phyloP scores from a whole-genome alignment of 2,888 invertebrate genomes.

The Agriopis aurantiaria region DNA sequence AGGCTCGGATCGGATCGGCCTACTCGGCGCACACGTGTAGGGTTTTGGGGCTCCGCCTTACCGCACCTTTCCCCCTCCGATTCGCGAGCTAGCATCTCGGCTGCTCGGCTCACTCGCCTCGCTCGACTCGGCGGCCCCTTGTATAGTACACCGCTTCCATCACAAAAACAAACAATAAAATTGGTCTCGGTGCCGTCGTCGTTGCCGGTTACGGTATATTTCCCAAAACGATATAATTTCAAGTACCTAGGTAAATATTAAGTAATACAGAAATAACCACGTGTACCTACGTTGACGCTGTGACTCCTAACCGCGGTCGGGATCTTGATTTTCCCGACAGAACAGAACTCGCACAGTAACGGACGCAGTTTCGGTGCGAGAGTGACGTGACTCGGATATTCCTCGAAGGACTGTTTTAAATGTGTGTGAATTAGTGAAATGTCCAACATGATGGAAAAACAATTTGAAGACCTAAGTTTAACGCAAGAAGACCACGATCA shows the following conservation, averaged over 20 bases:
- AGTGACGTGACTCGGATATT: conserved; percentile 26
- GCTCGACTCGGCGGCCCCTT: conserved; percentile 48
- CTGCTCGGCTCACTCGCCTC: conserved; percentile 55
- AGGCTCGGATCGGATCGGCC: conserved; percentile 34
- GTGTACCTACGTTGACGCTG: conserved; percentile 66
- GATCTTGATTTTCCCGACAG: conserved; percentile 3
- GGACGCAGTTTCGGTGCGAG: conserved; percentile 10
- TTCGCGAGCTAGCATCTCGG: neutral
- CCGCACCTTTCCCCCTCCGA: conserved; percentile 63
- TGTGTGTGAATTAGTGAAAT: conserved; percentile 24
- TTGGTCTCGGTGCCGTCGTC: conserved; percentile 44
- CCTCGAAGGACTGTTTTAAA: conserved; percentile 8
- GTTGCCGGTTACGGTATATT: conserved; percentile 48
- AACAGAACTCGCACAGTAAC: neutral
- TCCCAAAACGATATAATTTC: conserved; percentile 48
- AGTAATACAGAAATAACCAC: conserved; percentile 77
- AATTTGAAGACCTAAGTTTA: conserved; percentile 89
- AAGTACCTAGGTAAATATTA: conserved; percentile 55
- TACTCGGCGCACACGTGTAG: conserved; percentile 70
- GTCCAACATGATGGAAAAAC: conserved; percentile 82
- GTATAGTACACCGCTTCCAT: conserved; percentile 20
- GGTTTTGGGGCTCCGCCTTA: conserved; percentile 51
- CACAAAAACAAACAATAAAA: conserved; percentile 42
- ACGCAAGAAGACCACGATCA: conserved; percentile 91
- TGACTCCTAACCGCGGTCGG: neutral